These are phyloP conservation scores for Hephaestus fuliginosus DNA, from an alignment of 2,797 vertebrate species.

Conservation along the genomic window DNA sequence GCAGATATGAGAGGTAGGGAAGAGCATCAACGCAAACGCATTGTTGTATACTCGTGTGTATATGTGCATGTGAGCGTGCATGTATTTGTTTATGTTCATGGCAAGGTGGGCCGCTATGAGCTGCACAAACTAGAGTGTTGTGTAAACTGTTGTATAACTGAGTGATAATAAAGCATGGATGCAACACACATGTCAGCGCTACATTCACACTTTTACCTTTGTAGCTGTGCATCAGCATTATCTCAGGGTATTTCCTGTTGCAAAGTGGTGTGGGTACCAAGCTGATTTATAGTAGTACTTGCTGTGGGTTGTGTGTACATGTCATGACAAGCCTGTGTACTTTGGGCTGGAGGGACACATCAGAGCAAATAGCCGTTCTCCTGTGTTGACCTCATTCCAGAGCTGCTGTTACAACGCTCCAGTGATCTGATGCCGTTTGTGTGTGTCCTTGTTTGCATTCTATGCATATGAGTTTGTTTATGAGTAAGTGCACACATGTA, in stretches of 20 bases:
- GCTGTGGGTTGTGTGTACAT: conserved; percentile 42
- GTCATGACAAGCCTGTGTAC: conserved; percentile 58
- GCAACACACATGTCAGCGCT: neutral
- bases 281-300: conserved; percentile 32
- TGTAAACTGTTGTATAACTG: conserved; percentile 64
- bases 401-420: conserved; percentile 70
- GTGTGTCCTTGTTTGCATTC: conserved; percentile 29
- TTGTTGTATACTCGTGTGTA: neutral
- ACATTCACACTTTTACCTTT: conserved; percentile 12
- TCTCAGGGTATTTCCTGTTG: conserved; percentile 2
- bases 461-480: conserved; percentile 42
- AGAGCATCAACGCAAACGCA: conserved; percentile 9
- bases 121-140: conserved; percentile 37
- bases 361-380: conserved; percentile 67
- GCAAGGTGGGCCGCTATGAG: conserved; percentile 27
- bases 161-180: conserved; percentile 18
- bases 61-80: conserved; percentile 1
- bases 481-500: conserved; percentile 42
- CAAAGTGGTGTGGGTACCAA: conserved; percentile 9
- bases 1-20: conserved; percentile 87
- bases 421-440: conserved; percentile 62
- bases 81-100: conserved; percentile 4
- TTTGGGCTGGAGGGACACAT: conserved; percentile 64
- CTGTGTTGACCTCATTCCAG: conserved; percentile 77
- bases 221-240: neutral